Base-by-base conservation (phyloP, 2,888 invertebrate genomes). In the Nesidiocoris tenuis region DNA sequence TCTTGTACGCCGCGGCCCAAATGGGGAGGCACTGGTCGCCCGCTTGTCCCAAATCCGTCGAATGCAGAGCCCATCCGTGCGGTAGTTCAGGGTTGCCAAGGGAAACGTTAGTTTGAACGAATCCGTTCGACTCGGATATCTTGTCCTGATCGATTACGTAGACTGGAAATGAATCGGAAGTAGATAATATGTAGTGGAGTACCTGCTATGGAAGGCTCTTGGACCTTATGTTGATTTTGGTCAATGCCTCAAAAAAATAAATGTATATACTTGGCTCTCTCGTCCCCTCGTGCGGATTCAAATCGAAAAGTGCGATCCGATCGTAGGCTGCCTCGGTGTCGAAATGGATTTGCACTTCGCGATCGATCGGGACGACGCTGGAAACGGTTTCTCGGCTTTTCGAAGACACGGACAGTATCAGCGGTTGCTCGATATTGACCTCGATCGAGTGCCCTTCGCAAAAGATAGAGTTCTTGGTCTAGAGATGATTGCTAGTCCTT, bases 1-100 rank as follows among this genome's bases (percentile, higher is more conserved):
- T 86, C 66, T 87, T 88, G 61, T 86, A 87, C n/a, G 75, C 78
- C 16, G 89, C 90, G 17, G 90, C 88, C 88, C 91, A 91, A 72
- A 89, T 91, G 81, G 90, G 89, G 25, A 91, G 84, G 81, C 92
- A 92, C 80, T 87, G 87, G 16, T 86, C 85, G 17, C 86, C 87
- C n/a, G 79, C 67, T 2, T 23, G 66, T 17, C 59, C 71, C 1
- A 1, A 12, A 1, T 68, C 64, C 12, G 64, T 57, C 2, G 61
- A 63, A 7, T 61, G 56, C 16, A 76, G 68, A 9, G 82, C 78
- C 83, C 83, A 83, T 25, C 81, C 81, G 5, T 80, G 84, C 2
- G 85, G 84, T 54, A 85, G 80, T 16, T 80, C 77, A 1, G 82
- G 82, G 68, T 82, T 81, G 16, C 82, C 83, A 2, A 85, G 81